phyloP scores from a whole-genome alignment of 2,797 vertebrate species.

The Acropternis orthonyx region DNA sequence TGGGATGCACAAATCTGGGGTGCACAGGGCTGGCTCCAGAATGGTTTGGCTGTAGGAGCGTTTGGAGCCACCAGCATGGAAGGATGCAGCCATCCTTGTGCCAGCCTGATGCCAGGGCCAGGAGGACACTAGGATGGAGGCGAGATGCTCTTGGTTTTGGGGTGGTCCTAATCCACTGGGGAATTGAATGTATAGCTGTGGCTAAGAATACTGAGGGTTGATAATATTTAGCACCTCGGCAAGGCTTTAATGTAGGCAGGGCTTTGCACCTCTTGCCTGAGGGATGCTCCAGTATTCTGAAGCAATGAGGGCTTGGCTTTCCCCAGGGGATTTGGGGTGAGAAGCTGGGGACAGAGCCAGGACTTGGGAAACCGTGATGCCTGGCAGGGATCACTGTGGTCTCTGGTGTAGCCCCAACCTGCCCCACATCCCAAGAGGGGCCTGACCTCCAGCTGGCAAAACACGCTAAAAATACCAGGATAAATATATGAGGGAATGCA shows the following conservation, averaged over 20 bases:
- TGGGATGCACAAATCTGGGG: not conserved
- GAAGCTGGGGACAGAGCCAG: not conserved
- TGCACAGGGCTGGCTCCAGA: not conserved
- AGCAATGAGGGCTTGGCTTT: not conserved
- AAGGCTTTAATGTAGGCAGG: not conserved
- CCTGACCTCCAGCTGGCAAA: not conserved
- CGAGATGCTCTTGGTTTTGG: not conserved
- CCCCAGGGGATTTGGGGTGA: accelerated
- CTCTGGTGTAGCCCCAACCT: accelerated
- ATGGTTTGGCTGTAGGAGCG: not conserved
- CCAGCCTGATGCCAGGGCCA: not conserved
- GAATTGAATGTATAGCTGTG: not conserved
- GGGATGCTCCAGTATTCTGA: accelerated
- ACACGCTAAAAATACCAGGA: not conserved
- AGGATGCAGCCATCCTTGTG: not conserved
- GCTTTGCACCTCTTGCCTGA: not conserved
- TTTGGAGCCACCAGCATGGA: not conserved
- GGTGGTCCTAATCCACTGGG: accelerated
- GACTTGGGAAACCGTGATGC: accelerated
- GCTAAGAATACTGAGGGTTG: not conserved
- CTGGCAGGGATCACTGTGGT: not conserved
- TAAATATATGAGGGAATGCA: not conserved
- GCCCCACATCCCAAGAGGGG: not conserved
- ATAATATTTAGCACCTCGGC: not conserved
- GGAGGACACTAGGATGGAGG: not conserved